Evolutionary conservation across 2,888 invertebrate genomes (phyloP).

Genomic region (Cylindroiulus punctatus): DNA sequence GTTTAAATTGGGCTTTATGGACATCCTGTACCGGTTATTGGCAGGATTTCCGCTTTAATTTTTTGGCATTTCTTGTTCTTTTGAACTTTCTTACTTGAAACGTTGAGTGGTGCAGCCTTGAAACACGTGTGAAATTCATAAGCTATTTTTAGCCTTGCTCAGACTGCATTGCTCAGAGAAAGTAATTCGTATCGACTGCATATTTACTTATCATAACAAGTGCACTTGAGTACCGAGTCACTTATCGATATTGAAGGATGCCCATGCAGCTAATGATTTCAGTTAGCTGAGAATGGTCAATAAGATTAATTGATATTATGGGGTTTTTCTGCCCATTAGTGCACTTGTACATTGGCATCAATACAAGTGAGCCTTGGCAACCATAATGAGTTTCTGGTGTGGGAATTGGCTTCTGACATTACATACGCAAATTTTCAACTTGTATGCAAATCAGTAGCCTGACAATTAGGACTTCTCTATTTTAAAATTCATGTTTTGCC

Average conservation of each 20-base stretch:
- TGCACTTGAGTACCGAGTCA: not conserved
- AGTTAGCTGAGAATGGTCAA: not conserved
- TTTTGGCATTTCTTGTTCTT: not conserved
- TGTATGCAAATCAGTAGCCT: not conserved
- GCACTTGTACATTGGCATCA: not conserved
- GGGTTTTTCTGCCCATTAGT: not conserved
- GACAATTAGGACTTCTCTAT: no score
- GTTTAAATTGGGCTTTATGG: no score
- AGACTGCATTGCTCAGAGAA: not conserved
- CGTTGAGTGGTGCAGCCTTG: not conserved
- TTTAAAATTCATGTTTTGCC: no score
- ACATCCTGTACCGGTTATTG: not conserved
- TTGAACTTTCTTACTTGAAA: not conserved
- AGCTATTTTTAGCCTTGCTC: not conserved
- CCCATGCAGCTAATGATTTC: not conserved
- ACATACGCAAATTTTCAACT: not conserved
- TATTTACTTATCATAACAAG: not conserved
- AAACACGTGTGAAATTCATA: not conserved
- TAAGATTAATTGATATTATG: not conserved
- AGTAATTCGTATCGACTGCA: not conserved
- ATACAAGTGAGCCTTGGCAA: conserved; percentile 13
- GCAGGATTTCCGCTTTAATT: not conserved
- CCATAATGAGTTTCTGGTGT: not conserved
- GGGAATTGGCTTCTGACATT: no score
- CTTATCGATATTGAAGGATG: not conserved